Base-by-base conservation (phyloP, 2,113 vertebrate species). In the Scalopus aquaticus region DNA sequence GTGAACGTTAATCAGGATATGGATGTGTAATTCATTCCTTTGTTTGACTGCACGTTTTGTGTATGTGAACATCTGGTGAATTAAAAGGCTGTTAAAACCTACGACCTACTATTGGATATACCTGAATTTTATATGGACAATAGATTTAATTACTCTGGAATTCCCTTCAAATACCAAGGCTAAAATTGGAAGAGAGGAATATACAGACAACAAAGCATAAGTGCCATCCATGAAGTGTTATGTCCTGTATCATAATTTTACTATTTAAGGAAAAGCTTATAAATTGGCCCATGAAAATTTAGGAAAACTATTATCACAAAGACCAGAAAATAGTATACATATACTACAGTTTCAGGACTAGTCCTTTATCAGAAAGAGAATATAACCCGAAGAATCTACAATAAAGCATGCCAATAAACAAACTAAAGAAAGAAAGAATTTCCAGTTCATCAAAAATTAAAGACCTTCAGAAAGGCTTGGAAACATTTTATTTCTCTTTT, bases 41-140 rank as follows among this genome's bases (percentile, higher is more conserved):
- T 16, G n/a, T 88, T 35, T 94, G 84, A 88, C 39, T 92, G 20
- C 95, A 37, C 80, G 49, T 79, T 85, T 92, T 67, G 35, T 83
- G 35, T 70, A 86, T 93, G 28, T 70, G 82, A 93, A 88, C 82
- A 91, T 92, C 88, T 95, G 78, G 73, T 76, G 51, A 95, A 94
- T 87, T 88, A 94, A 88, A 93, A 94, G 82, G 4, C 9, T 86
- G 42, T 88, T 80, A 92, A 84, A 94, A 77, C 37, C 15, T 79
- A 60, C 82, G 83, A 24, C 13, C 62, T 65, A 35, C 24, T 73
- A 24, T 83, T 79, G 73, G 8, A 60, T 30, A 11, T 69, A 94
- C 42, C 69, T 96, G 20, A 22, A 44, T 77, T 89, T 88, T 78
- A 49, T 32, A 15, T 16, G 85, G 90, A 87, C 54, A 76, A 32